Evolutionary conservation across 2,113 vertebrate genomes (phyloP).

Genomic region (Mandrillus leucophaeus): DNA sequence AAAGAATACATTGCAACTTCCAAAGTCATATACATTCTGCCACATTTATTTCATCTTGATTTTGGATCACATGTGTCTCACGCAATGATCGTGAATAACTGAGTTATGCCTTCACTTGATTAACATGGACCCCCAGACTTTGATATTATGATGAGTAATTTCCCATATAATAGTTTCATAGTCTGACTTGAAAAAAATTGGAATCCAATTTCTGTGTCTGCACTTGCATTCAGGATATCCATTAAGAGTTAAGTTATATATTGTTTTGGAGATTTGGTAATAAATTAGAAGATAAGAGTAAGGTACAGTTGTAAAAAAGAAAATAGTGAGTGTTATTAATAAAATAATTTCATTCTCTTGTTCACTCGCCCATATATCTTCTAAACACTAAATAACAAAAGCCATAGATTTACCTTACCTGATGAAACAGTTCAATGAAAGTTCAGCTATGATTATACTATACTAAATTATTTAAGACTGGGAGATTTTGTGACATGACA

Average conservation of each 20-base stretch:
- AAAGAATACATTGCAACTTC: background rate
- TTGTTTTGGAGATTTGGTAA: background rate
- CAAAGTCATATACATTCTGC: background rate
- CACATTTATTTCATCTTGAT: background rate
- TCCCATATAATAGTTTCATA: background rate
- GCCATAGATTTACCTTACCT: slow-evolving; percentile 11
- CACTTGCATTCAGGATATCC: background rate
- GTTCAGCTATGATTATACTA: background rate
- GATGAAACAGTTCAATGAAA: slow-evolving; percentile 53
- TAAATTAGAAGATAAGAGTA: slow-evolving; percentile 34
- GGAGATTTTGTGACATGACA: background rate
- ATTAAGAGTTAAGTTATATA: slow-evolving; percentile 19
- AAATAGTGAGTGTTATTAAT: slow-evolving; percentile 18
- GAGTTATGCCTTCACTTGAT: background rate
- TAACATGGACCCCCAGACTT: background rate
- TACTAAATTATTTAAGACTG: background rate
- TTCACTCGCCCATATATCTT: slow-evolving; percentile 1
- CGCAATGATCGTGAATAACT: background rate
- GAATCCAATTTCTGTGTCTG: background rate
- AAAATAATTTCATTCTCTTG: background rate
- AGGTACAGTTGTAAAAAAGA: background rate
- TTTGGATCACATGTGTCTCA: background rate
- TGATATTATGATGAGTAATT: background rate
- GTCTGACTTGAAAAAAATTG: background rate
- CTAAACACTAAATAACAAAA: slow-evolving; percentile 45